phyloP scores from a whole-genome alignment of 92 coral and sea anemone genomes.

The Blastomussa wellsi region DNA sequence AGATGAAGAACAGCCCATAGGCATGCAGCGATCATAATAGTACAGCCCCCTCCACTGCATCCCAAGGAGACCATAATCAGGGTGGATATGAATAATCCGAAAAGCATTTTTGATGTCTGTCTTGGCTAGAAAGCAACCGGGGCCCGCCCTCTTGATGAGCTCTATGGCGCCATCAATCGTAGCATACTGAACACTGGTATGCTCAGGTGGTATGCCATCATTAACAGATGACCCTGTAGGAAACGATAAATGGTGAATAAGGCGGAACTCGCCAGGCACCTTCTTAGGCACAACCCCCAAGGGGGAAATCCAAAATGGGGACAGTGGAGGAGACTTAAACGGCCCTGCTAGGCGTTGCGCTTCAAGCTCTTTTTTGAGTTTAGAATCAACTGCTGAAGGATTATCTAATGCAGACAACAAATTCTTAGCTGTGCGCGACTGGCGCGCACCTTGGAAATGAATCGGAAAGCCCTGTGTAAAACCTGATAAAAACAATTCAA shows the following conservation, averaged over 20 bases:
- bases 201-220: slow-evolving; percentile 58
- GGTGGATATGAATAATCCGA: slow-evolving; percentile 70
- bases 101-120: slow-evolving; percentile 72
- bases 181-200: slow-evolving; percentile 47
- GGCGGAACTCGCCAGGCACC: slow-evolving; percentile 58
- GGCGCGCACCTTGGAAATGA: slow-evolving; percentile 43
- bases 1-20: slow-evolving; percentile 75
- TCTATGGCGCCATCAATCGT: slow-evolving; percentile 54
- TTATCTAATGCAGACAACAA: slow-evolving; percentile 33
- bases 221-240: slow-evolving; percentile 70
- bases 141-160: slow-evolving; percentile 42
- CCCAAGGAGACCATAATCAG: slow-evolving; percentile 63
- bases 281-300: slow-evolving; percentile 66
- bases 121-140: slow-evolving; percentile 60
- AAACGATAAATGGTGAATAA: slow-evolving; percentile 63
- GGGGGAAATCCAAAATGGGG: slow-evolving; percentile 57
- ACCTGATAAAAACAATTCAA: slow-evolving; percentile 39
- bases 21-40: slow-evolving; percentile 70
- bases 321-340: slow-evolving; percentile 43
- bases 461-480: slow-evolving; percentile 54
- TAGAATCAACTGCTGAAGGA: slow-evolving; percentile 36
- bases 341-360: slow-evolving; percentile 59
- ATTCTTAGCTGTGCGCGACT: slow-evolving; percentile 23
- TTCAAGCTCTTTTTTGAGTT: slow-evolving; percentile 31
- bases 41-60: slow-evolving; percentile 57